phyloP scores from a whole-genome alignment of 2,888 invertebrate species.

The Lymantria dispar region DNA sequence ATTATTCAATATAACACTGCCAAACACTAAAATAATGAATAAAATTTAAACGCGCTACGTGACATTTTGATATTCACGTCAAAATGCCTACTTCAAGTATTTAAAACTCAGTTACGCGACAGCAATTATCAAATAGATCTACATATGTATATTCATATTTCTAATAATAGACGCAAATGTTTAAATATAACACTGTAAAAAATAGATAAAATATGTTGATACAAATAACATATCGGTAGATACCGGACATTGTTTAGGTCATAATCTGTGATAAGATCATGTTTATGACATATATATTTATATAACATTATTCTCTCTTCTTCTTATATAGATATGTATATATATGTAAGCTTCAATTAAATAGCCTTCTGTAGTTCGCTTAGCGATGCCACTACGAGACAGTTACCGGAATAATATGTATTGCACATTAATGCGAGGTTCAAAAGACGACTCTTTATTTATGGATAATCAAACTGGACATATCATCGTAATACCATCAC shows the following conservation, averaged over 20 bases:
- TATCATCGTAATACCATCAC: too few species aligned
- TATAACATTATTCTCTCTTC: conserved; percentile 42
- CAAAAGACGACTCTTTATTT: too few species aligned
- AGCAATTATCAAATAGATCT: too few species aligned
- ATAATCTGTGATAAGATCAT: conserved; percentile 79
- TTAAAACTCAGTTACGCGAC: too few species aligned
- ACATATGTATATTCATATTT: too few species aligned
- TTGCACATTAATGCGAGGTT: too few species aligned
- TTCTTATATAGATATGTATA: conserved; percentile 22
- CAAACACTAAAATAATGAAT: too few species aligned
- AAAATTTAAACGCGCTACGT: too few species aligned
- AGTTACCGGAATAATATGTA: conserved; percentile 5
- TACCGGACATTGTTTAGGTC: conserved; percentile 61
- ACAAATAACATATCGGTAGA: conserved; percentile 68
- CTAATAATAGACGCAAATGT: conserved; percentile 10
- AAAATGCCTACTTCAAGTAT: too few species aligned
- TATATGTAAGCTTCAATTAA: conserved; percentile 72
- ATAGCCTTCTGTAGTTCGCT: conserved; percentile 77
- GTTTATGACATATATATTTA: conserved; percentile 65
- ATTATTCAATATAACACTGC: too few species aligned
- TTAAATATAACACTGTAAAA: conserved; percentile 6
- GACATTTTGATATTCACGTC: too few species aligned
- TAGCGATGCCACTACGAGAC: conserved; percentile 55
- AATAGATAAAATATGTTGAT: conserved; percentile 21
- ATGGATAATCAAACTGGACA: too few species aligned